phyloP scores from a whole-genome alignment of 2,113 vertebrate genomes.

The Thermophis baileyi region DNA sequence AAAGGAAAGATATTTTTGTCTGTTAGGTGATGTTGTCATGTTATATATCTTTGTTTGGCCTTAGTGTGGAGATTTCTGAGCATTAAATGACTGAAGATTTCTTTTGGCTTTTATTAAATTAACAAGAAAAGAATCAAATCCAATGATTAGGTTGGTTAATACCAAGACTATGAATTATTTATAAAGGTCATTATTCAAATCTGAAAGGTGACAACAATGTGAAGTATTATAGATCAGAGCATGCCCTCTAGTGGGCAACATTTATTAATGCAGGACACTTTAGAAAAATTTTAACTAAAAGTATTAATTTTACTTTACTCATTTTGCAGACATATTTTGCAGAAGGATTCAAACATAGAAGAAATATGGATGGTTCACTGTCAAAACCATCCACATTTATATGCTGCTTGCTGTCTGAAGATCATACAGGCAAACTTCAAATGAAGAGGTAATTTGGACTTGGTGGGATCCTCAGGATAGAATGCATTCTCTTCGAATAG shows the following conservation, averaged over 20 bases:
- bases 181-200: not conserved
- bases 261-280: not conserved
- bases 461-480: not conserved
- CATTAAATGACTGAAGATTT: slow-evolving; percentile 28
- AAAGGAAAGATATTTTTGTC: slow-evolving; percentile 40
- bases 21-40: slow-evolving; percentile 25
- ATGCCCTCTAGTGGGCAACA: slow-evolving; percentile 45
- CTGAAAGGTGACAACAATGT: not conserved
- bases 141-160: slow-evolving; percentile 34
- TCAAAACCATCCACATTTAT: not conserved
- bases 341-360: not conserved
- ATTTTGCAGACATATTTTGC: not conserved
- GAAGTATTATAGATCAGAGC: slow-evolving; percentile 1
- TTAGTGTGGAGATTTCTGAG: slow-evolving; percentile 30
- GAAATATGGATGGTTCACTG: too few species aligned
- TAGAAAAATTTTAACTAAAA: not conserved
- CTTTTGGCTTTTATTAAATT: not conserved
- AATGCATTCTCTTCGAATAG: not conserved
- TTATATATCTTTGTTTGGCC: slow-evolving; percentile 26
- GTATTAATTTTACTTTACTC: not conserved
- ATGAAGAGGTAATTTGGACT: not conserved
- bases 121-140: slow-evolving; percentile 16
- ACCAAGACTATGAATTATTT: slow-evolving; percentile 45
- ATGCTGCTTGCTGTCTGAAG: not conserved
- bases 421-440: not conserved